These are phyloP conservation scores for Nudaria mundana DNA, from an alignment of 2,888 invertebrate species.

Conservation along the genomic window DNA sequence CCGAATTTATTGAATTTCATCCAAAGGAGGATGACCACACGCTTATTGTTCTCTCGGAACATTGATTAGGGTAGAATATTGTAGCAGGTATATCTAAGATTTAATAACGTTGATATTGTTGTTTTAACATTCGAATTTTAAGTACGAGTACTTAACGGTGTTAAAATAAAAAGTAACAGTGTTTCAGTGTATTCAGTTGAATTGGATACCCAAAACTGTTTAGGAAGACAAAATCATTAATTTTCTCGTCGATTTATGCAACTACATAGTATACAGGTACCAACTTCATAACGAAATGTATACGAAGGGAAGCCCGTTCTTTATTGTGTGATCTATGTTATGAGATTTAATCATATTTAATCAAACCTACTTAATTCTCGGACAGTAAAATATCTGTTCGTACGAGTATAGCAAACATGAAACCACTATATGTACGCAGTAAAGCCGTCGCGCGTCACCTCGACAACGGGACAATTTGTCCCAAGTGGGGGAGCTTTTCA, in stretches of 20 bases:
- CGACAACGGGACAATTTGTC: constrained; percentile 59
- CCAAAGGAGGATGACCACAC: constrained; percentile 67
- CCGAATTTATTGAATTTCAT: constrained; percentile 74
- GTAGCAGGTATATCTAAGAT: constrained; percentile 47
- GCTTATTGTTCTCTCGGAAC: constrained; percentile 62
- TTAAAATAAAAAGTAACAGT: constrained; percentile 28
- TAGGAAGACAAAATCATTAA: too few relatives aligned
- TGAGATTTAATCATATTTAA: too few relatives aligned
- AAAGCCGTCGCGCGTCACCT: constrained; percentile 34
- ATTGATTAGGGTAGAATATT: constrained; percentile 60
- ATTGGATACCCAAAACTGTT: too few relatives aligned
- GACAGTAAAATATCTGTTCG: too few relatives aligned
- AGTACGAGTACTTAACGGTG: constrained; percentile 25
- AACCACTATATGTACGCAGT: constrained; percentile 15
- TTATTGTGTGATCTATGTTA: too few relatives aligned
- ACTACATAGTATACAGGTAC: too few relatives aligned
- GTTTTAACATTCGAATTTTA: too few relatives aligned
- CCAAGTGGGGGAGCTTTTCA: constrained; percentile 52
- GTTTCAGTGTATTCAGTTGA: too few relatives aligned
- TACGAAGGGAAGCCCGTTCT: too few relatives aligned
- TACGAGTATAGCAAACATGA: constrained; percentile 28
- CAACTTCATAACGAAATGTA: too few relatives aligned
- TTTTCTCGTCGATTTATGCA: too few relatives aligned
- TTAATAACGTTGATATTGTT: constrained; percentile 36
- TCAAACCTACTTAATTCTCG: too few relatives aligned